Evolutionary conservation across 2,888 invertebrate genomes (phyloP).

Genomic region (Chesias legatella): DNA sequence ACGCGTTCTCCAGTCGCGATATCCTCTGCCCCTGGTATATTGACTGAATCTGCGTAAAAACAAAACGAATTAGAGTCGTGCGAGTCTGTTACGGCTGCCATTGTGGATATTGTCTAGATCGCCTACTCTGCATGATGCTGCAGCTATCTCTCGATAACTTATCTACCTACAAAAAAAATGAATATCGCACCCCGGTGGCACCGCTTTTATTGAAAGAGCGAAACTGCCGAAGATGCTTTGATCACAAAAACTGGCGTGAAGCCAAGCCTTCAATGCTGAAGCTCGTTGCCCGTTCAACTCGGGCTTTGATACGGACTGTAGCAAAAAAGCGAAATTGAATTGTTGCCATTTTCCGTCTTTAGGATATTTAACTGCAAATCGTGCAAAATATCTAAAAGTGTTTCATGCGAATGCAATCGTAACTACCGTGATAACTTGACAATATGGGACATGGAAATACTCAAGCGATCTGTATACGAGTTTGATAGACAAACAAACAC

Average conservation of each 20-base stretch:
- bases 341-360: conserved; percentile 72
- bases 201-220: conserved; percentile 55
- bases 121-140: conserved; percentile 27
- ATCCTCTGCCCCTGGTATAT: conserved; percentile 82
- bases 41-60: conserved; percentile 77
- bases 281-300: conserved; percentile 61
- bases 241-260: conserved; percentile 60
- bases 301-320: conserved; percentile 58
- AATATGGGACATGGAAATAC: conserved; percentile 43
- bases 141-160: conserved; percentile 30
- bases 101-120: conserved; percentile 9
- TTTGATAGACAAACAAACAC: conserved; percentile 18
- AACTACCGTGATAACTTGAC: conserved; percentile 65
- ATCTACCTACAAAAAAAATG: conserved; percentile 56
- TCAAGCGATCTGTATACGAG: conserved; percentile 43
- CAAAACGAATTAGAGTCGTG: conserved; percentile 25
- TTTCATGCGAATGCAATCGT: conserved; percentile 65
- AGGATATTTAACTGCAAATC: conserved; percentile 64
- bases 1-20: conserved; percentile 85
- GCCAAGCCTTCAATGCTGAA: conserved; percentile 68
- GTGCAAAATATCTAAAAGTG: conserved; percentile 64
- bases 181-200: conserved; percentile 46
- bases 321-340: conserved; percentile 80
- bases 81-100: not conserved
- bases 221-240: conserved; percentile 61